Evolutionary conservation across 2,797 vertebrate species (phyloP).

Genomic region (Tangara arthus): DNA sequence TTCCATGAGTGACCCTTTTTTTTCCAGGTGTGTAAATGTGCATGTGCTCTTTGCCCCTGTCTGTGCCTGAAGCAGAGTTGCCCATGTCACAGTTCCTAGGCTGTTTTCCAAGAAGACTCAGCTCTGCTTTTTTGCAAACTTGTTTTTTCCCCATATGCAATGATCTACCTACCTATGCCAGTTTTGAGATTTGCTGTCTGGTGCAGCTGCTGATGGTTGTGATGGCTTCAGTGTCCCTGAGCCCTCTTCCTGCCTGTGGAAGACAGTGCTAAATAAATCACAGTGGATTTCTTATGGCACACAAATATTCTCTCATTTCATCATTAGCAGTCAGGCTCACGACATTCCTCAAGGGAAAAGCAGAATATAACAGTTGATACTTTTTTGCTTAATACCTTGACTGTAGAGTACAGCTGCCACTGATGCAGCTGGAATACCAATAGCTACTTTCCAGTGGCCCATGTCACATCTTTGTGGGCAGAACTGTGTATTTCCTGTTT

Average conservation of each 20-base stretch:
- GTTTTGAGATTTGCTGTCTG: background rate
- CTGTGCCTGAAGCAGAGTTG: background rate
- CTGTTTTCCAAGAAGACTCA: background rate
- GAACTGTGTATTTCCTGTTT: background rate
- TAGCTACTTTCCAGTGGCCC: background rate
- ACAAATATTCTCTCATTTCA: background rate
- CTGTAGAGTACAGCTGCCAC: background rate
- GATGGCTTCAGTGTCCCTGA: background rate
- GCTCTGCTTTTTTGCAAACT: background rate
- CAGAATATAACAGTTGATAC: background rate
- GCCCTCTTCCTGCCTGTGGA: background rate
- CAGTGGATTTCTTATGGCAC: background rate
- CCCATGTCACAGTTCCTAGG: background rate
- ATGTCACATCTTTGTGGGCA: background rate
- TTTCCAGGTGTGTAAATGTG: background rate
- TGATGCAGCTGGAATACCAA: background rate
- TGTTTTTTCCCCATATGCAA: rapidly evolving
- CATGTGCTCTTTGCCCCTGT: background rate
- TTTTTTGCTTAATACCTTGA: background rate
- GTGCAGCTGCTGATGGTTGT: background rate
- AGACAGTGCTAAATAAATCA: background rate
- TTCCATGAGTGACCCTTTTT: background rate
- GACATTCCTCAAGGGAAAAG: background rate
- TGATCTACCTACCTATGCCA: background rate
- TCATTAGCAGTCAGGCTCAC: background rate